These are phyloP conservation scores for Lasiurus cinereus DNA, from an alignment of 2,113 vertebrate genomes.

Conservation along the genomic window DNA sequence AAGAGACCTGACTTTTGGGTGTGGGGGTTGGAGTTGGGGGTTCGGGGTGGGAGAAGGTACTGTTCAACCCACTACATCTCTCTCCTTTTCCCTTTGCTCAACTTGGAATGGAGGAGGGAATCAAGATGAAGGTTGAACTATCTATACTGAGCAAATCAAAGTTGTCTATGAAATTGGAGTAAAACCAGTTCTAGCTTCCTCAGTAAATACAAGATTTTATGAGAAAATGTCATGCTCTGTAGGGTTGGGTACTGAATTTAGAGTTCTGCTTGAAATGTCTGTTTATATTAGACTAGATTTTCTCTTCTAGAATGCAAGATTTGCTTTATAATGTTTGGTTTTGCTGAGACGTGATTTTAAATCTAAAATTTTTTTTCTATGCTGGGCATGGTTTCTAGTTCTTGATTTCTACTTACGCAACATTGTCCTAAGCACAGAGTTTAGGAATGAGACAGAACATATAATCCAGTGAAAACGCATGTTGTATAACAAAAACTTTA, in stretches of 20 bases:
- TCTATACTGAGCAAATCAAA: background rate
- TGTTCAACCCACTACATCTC: background rate
- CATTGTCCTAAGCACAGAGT: background rate
- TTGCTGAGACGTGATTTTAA: background rate
- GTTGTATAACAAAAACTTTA: background rate
- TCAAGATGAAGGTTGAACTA: background rate
- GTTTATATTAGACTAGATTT: background rate
- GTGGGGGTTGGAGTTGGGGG: too few relatives aligned
- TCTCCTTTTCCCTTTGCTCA: background rate
- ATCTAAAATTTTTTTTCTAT: background rate
- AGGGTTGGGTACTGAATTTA: background rate
- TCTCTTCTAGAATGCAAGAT: background rate
- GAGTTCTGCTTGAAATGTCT: background rate
- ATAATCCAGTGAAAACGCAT: background rate
- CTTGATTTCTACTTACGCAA: slow-evolving; percentile 39
- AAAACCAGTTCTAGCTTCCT: background rate
- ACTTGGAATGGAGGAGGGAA: background rate
- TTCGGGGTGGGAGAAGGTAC: accelerated
- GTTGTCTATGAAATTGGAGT: background rate
- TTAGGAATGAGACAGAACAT: background rate
- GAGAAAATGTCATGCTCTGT: background rate
- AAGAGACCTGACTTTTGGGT: background rate
- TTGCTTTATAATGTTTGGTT: background rate
- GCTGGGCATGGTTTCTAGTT: background rate
- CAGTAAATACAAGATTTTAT: background rate